Conservation (phyloP, 2,888 invertebrate species). For the Pardosa pseudoannulata region DNA sequence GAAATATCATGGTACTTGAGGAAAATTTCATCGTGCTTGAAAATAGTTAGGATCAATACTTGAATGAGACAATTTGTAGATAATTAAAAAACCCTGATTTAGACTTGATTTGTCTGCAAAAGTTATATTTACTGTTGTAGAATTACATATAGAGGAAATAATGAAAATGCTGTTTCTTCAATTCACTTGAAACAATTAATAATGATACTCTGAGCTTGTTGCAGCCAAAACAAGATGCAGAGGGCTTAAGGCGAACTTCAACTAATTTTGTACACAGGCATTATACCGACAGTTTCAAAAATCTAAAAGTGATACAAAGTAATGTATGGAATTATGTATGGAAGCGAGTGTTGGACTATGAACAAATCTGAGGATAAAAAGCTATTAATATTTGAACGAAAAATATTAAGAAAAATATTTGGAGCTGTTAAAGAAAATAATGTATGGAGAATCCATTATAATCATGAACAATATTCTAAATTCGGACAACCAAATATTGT, state of each 20-base stretch:
- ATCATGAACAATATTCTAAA: too few relatives aligned
- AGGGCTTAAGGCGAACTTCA: conserved; percentile 23
- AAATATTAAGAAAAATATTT: too few relatives aligned
- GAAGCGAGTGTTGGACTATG: too few relatives aligned
- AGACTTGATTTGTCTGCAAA: background rate
- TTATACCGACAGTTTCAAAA: conserved; percentile 5
- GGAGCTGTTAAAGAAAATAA: too few relatives aligned
- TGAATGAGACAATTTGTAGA: background rate
- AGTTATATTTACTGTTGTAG: background rate
- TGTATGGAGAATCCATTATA: too few relatives aligned
- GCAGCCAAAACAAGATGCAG: background rate
- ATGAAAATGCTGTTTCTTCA: background rate
- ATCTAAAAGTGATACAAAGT: background rate
- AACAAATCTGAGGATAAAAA: too few relatives aligned
- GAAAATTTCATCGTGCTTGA: background rate
- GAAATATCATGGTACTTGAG: background rate
- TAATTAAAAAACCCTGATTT: background rate
- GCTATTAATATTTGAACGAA: too few relatives aligned
- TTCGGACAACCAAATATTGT: too few relatives aligned
- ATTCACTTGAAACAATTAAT: background rate
- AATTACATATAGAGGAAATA: background rate
- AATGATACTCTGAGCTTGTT: background rate
- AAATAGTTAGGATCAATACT: background rate
- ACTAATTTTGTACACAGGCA: conserved; percentile 13
- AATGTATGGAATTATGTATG: too few relatives aligned